phyloP scores from a whole-genome alignment of 2,888 invertebrate species.

The Hyposoter didymator region DNA sequence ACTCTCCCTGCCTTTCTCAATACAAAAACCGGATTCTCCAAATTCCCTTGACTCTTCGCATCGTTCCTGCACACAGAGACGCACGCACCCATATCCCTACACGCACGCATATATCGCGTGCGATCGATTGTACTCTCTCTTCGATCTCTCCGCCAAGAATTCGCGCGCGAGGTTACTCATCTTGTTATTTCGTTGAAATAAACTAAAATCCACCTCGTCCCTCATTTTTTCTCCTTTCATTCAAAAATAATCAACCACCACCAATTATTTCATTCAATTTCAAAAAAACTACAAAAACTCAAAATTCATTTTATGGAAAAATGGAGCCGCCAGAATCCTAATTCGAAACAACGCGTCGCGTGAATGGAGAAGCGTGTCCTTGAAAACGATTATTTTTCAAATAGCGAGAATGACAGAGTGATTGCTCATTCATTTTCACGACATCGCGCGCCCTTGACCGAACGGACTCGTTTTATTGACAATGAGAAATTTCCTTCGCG shows the following conservation, averaged over 20 bases:
- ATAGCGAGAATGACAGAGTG: not conserved
- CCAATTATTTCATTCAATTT: too few species aligned
- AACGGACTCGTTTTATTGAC: constrained; percentile 19
- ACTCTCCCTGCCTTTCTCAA: constrained; percentile 66
- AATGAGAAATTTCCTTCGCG: constrained; percentile 27
- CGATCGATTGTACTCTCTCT: constrained; percentile 67
- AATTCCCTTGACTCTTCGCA: constrained; percentile 63
- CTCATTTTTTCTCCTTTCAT: not conserved
- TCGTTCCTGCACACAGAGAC: constrained; percentile 41
- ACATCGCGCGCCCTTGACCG: constrained; percentile 44
- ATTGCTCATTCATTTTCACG: constrained; percentile 34
- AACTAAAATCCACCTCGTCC: constrained; percentile 10
- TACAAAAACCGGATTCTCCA: constrained; percentile 69
- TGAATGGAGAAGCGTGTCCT: not conserved
- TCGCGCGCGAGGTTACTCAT: constrained; percentile 47
- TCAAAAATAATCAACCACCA: not conserved
- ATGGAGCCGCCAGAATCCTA: not conserved
- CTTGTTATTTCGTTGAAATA: constrained; percentile 27
- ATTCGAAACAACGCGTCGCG: not conserved
- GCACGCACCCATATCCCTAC: not conserved
- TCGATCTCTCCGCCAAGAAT: constrained; percentile 61
- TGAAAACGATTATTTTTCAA: not conserved
- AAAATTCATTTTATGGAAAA: not conserved
- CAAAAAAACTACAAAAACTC: not conserved
- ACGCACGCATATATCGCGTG: constrained; percentile 24